These are phyloP conservation scores for Lasiurus borealis DNA, from an alignment of 2,113 vertebrate species.

Conservation along the genomic window DNA sequence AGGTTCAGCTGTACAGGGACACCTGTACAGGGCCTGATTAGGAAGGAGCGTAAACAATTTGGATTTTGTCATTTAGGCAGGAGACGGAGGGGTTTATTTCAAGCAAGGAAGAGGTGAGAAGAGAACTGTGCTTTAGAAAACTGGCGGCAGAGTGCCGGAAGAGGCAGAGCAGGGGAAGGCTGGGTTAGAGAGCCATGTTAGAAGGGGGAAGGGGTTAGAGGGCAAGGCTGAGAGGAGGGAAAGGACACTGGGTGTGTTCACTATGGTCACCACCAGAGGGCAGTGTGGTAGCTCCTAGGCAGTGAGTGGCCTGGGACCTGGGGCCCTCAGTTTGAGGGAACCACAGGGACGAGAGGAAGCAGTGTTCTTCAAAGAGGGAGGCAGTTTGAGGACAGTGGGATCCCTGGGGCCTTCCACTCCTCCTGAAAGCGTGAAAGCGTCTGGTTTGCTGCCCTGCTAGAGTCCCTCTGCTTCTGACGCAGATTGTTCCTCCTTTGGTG, in stretches of 20 bases:
- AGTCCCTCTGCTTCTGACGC: not conserved
- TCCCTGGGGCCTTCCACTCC: conserved; percentile 33
- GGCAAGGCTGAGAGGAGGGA: not conserved
- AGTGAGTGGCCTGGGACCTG: not conserved
- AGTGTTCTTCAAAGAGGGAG: not conserved
- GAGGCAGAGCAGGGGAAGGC: not conserved
- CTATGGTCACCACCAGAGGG: conserved; percentile 47
- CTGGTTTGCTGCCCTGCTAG: not conserved
- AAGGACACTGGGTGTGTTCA: not conserved
- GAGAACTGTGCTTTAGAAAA: not conserved
- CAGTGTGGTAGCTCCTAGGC: conserved; percentile 26
- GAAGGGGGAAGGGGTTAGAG: not conserved
- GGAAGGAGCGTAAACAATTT: not conserved
- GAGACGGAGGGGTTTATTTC: not conserved
- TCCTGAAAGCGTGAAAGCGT: conserved; percentile 4
- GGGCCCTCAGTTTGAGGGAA: not conserved
- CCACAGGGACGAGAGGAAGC: not conserved
- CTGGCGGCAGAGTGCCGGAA: not conserved
- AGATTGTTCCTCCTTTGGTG: conserved; percentile 29
- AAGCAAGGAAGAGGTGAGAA: not conserved
- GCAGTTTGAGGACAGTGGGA: not conserved
- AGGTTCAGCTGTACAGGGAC: not conserved
- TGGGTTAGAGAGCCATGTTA: not conserved
- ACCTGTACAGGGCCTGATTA: not conserved
- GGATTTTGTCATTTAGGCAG: conserved; percentile 2